Base-by-base conservation (phyloP, 92 coral and sea anemone genomes). In the Nematostella vectensis region DNA sequence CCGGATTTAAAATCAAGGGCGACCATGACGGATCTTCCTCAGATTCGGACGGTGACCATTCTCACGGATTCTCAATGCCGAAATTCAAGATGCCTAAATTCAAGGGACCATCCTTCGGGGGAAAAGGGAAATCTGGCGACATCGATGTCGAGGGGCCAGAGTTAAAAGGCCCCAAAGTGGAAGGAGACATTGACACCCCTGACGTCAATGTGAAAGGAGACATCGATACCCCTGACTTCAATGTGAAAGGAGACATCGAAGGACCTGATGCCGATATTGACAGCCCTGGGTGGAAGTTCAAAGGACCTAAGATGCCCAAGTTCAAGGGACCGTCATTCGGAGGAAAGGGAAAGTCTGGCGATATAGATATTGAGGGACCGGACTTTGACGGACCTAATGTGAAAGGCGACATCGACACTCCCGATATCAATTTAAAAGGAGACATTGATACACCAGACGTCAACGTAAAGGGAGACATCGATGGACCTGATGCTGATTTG, bases 281-380 rank as follows among this genome's bases (percentile, higher is more conserved):
- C 24, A 70, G 64, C 25, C 50, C 59, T 8, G 70, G 48, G 16
- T 9, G 28, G 9, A 25, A 58, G 3, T 20, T 63, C 1, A 51
- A 63, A 24, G 62, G 66, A 23, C 67, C 68, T 1, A 56, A 54
- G 21, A 58, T 25, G 0, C 77, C 55, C 29, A 57, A 49, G 31
- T 29, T 63, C 0, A 52, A 52, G 25, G 70, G 70, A 13, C 59
- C 70, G 26, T 51, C 70, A 18, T 52, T 63, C 36, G 70, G 60
- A 3, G 70, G 70, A 12, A 55, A 57, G 13, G 59, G 59, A 52
- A 47, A 38, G 11, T 49, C 21, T n/a, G 15, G 24, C 9, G 57
- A 54, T 28, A 42, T 28, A 11, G 44, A 57, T 36, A 36, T 57
- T 2, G 25, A 49, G 19, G 38, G 74, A 17, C 76, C 72, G 8